A percentile compares a stretch with the other conserved stretches of the same genome.
Evolutionary conservation across 2,888 invertebrate species (phyloP).

Genomic region (Gandaritis pyraliata): DNA sequence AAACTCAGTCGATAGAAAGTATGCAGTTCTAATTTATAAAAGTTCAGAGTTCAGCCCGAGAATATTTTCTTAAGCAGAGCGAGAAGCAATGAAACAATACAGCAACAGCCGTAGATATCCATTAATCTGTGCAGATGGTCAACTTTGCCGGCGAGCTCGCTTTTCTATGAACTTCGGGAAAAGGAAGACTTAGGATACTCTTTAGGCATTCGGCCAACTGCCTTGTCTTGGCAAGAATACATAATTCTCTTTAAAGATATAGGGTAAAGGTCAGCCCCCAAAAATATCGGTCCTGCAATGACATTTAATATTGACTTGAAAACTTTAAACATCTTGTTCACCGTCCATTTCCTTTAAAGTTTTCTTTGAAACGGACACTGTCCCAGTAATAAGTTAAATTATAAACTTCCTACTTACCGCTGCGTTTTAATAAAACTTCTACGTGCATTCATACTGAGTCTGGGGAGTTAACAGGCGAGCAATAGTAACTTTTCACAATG

Average conservation of each 20-base stretch:
- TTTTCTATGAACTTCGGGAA: constrained; percentile 42
- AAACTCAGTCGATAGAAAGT: constrained; percentile 30
- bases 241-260: constrained; percentile 22
- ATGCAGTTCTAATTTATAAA: constrained; percentile 41
- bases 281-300: too few species aligned
- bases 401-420: constrained; percentile 48
- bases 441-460: constrained; percentile 51
- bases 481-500: constrained; percentile 50
- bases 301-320: too few species aligned
- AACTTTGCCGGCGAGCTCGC: constrained; percentile 58
- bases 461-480: constrained; percentile 47
- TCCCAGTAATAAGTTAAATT: constrained; percentile 45
- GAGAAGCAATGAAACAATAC: constrained; percentile 49
- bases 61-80: constrained; percentile 48
- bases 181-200: constrained; percentile 27
- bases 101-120: constrained; percentile 66
- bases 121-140: constrained; percentile 63
- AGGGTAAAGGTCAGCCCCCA: neutral
- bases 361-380: constrained; percentile 29
- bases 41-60: constrained; percentile 46
- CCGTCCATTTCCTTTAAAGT: neutral
- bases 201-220: constrained; percentile 44
- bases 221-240: constrained; percentile 23
- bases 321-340: neutral
- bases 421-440: constrained; percentile 61